phyloP scores from a whole-genome alignment of 2,113 vertebrate genomes.

The Mastomys natalensis region DNA sequence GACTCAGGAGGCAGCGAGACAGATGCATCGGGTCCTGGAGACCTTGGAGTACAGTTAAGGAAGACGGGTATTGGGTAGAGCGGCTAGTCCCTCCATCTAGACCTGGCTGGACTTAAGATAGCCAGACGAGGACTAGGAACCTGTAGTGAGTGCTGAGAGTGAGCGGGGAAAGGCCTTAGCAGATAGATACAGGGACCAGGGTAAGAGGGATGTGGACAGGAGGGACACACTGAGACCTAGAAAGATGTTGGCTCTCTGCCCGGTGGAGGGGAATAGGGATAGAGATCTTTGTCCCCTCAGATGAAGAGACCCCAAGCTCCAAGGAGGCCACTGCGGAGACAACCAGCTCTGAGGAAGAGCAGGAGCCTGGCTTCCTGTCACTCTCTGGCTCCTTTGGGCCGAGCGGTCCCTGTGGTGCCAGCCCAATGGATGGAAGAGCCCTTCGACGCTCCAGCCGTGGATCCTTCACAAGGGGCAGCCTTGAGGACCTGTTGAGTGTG shows the following conservation, averaged over 20 bases:
- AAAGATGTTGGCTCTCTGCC: background rate
- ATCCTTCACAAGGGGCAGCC: constrained; percentile 96
- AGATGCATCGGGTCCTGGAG: background rate
- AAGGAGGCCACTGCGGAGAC: constrained; percentile 95
- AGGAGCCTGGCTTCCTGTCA: constrained; percentile 91
- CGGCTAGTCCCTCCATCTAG: too few species aligned
- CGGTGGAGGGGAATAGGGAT: background rate
- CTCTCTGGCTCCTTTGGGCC: constrained; percentile 87
- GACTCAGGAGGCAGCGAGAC: background rate
- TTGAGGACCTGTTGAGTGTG: constrained; percentile 96
- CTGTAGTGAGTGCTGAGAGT: background rate
- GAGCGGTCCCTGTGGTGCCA: constrained; percentile 86
- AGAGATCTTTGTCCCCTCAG: constrained; percentile 81
- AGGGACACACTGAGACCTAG: background rate
- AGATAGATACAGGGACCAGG: background rate
- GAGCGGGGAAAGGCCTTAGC: background rate
- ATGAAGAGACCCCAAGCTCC: constrained; percentile 93
- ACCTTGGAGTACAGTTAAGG: background rate
- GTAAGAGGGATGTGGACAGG: background rate
- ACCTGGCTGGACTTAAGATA: background rate
- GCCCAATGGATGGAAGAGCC: constrained; percentile 93
- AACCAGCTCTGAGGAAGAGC: constrained; percentile 98
- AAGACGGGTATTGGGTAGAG: background rate
- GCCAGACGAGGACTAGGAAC: background rate
- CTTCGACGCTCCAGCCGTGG: constrained; percentile 95